Evolutionary conservation across 2,888 invertebrate genomes (phyloP).

Genomic region (Dinocampus coccinellae): DNA sequence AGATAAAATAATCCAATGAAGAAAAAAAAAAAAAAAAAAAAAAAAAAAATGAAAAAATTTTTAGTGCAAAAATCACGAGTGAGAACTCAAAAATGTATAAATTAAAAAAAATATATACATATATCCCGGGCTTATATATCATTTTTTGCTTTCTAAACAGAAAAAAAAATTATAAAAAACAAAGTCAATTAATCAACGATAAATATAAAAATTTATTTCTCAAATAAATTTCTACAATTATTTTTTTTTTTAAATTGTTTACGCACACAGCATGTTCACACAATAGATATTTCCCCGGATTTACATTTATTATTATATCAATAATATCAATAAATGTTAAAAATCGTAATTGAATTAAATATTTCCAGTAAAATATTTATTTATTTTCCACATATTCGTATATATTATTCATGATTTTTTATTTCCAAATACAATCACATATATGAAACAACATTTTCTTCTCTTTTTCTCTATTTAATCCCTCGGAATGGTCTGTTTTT

Average conservation of each 20-base stretch:
- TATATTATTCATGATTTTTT: no score
- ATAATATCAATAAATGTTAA: background rate
- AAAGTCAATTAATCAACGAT: no score
- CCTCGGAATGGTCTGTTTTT: no score
- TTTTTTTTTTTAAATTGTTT: background rate
- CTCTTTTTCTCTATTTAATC: no score
- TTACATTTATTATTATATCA: background rate
- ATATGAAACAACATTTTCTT: no score
- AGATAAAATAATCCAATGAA: background rate
- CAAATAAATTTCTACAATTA: background rate
- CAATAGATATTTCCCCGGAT: background rate
- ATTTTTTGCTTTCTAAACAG: background rate
- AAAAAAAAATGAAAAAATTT: background rate
- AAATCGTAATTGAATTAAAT: no score
- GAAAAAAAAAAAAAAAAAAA: constrained; percentile 5
- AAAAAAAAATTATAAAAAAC: background rate
- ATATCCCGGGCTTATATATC: background rate
- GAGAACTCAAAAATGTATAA: background rate
- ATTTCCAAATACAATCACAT: no score
- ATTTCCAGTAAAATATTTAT: no score
- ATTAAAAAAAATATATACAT: background rate
- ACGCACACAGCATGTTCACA: background rate
- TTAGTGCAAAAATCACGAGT: constrained; percentile 12
- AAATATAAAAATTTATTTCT: no score
- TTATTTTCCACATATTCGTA: no score